These are phyloP conservation scores for Salmo trutta DNA, from an alignment of 2,797 vertebrate genomes.

Conservation along the genomic window DNA sequence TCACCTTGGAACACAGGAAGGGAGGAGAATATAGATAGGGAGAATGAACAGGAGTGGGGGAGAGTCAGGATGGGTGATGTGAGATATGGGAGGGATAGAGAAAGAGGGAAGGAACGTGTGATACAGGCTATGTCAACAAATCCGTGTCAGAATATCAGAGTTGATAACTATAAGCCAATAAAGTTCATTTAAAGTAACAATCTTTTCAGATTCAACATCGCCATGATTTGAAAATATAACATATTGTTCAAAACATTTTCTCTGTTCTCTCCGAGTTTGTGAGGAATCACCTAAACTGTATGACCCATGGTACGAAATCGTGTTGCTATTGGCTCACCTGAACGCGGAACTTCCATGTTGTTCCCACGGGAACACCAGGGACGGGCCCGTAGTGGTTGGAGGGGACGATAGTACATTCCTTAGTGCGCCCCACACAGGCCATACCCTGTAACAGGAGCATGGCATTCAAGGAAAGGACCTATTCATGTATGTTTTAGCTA, in stretches of 20 bases:
- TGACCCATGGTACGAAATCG: not conserved
- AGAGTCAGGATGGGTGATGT: not conserved
- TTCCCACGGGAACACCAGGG: constrained; percentile 93
- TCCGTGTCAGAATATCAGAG: no score
- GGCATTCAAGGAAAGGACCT: not conserved
- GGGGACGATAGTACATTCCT: constrained; percentile 97
- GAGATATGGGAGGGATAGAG: not conserved
- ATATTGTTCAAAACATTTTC: not conserved
- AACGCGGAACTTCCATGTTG: constrained; percentile 98
- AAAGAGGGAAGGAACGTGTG: no score
- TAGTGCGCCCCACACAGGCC: constrained; percentile 98
- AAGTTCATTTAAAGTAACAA: not conserved
- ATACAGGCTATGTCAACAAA: not conserved
- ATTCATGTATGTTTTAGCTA: not conserved
- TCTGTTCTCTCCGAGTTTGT: not conserved
- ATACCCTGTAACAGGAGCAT: constrained; percentile 82
- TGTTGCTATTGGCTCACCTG: constrained; percentile 79
- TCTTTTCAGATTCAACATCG: not conserved
- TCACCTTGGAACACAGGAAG: constrained; percentile 79
- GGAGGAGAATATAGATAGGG: not conserved
- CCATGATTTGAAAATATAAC: not conserved
- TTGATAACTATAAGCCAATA: not conserved
- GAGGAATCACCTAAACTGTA: not conserved
- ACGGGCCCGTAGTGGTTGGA: constrained; percentile 97
- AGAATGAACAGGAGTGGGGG: not conserved